Base-by-base conservation (phyloP, 1,140 invertebrate species). In the Zaprionus davidi region DNA sequence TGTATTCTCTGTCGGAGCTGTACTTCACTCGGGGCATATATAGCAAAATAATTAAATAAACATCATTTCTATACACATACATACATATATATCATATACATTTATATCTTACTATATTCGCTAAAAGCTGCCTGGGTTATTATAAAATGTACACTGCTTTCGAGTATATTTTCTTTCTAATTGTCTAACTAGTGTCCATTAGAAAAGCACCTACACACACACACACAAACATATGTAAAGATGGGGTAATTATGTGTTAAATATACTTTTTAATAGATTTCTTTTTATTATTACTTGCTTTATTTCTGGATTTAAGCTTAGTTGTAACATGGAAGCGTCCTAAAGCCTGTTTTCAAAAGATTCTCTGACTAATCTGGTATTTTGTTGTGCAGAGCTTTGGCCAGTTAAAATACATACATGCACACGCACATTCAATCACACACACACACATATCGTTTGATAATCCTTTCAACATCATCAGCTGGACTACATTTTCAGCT, bases 171-270 rank as follows among this genome's bases (percentile, higher is more conserved):
- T 66, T 44, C 65, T 56, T 71, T 38, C 22, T 74, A 69, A 31
- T 90, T 70, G 68, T 76, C 81, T 88, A 88, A 76, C 85, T 88
- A 88, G 79, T 83, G 64, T 83, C 63, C 66, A 59, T 76, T 81
- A 79, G 60, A 88, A 88, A 88, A 84, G 84, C 84, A 59, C 57
- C 60, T 88, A 68, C 58, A 72, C 62, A 81, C 68, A 66, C 63
- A 68, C 44, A 68, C 28, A 62, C 51, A n/a, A 41, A 60, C 22
- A 57, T 56, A 78, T 46, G 31, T 60, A 63, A 28, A 62, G 46
- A 69, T 26, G 63, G 67, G 55, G 71, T 24, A n/a, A 64, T 38
- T 66, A 60, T 38, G 12, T 62, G 57, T 63, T 62, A 53, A 62
- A 60, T 73, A 36, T 24, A 60, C 20, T 59, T 53, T 53, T 70